Evolutionary conservation across 2,113 vertebrate genomes (phyloP).

Genomic region (Bubo scandiacus): DNA sequence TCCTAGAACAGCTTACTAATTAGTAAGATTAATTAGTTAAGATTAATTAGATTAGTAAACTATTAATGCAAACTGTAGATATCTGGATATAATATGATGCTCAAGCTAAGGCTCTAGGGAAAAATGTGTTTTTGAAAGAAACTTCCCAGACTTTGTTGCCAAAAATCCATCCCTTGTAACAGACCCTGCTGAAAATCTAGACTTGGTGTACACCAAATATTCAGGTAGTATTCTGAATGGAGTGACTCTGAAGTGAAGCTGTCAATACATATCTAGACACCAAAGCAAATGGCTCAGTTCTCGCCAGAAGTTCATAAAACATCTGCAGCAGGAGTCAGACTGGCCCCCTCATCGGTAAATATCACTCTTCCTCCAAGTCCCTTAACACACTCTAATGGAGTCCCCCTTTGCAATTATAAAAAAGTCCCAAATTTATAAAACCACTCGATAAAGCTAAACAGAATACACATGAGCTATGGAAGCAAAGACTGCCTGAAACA

Average conservation of each 20-base stretch:
- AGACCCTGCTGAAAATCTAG: neutral
- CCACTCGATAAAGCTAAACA: neutral
- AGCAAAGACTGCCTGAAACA: neutral
- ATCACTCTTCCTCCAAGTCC: neutral
- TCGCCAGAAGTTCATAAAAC: neutral
- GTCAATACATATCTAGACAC: neutral
- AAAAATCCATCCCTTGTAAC: neutral
- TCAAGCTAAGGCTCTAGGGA: neutral
- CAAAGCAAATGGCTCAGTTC: neutral
- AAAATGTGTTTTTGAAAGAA: neutral
- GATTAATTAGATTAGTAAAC: neutral
- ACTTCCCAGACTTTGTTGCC: neutral
- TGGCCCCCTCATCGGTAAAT: neutral
- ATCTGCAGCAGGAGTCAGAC: neutral
- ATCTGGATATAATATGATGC: neutral
- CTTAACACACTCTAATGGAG: neutral
- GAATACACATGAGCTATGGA: neutral
- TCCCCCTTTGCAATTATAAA: neutral
- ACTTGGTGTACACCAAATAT: accelerated
- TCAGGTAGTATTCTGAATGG: neutral
- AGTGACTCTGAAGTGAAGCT: neutral
- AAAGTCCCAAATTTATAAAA: neutral
- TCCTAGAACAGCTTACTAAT: neutral
- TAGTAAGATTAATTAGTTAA: neutral
- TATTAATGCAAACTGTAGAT: neutral